Evolutionary conservation across 2,797 vertebrate species (phyloP).

Genomic region (Eutrigla gurnardus): DNA sequence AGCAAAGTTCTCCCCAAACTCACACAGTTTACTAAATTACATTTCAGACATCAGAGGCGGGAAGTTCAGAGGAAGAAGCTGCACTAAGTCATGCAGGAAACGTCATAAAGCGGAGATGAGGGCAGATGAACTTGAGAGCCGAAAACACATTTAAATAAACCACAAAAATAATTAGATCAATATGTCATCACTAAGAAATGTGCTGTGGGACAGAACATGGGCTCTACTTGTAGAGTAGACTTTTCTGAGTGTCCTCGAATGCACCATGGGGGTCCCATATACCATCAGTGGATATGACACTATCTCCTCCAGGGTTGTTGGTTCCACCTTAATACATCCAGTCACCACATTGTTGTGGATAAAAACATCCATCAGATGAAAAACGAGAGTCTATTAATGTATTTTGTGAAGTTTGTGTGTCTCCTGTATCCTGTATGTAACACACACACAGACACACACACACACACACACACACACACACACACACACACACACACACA

Average conservation of each 20-base stretch:
- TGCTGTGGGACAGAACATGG: conserved; percentile 45
- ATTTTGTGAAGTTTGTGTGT: conserved; percentile 26
- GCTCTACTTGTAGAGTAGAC: conserved; percentile 40
- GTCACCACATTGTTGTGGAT: conserved; percentile 26
- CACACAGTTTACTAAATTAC: background rate
- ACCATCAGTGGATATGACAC: conserved; percentile 25
- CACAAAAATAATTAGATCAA: conserved; percentile 57
- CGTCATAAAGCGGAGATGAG: background rate
- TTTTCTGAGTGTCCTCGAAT: conserved; percentile 34
- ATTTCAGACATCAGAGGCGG: background rate
- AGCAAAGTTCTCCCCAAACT: background rate
- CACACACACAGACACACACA: conserved; percentile 20
- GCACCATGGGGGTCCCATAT: conserved; percentile 24
- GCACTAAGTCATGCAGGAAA: background rate
- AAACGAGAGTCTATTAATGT: conserved; percentile 36
- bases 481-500: conserved; percentile 31
- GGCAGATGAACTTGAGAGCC: conserved; percentile 21
- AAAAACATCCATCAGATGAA: conserved; percentile 50
- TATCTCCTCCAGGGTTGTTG: conserved; percentile 19
- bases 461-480: conserved; percentile 21
- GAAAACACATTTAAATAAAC: conserved; percentile 45
- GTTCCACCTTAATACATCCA: conserved; percentile 29
- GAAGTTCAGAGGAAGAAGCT: conserved; percentile 8
- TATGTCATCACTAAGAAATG: conserved; percentile 54
- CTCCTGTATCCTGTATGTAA: conserved; percentile 29